These are phyloP conservation scores for Perizoma flavofasciatum DNA, from an alignment of 2,888 invertebrate genomes.

Conservation along the genomic window DNA sequence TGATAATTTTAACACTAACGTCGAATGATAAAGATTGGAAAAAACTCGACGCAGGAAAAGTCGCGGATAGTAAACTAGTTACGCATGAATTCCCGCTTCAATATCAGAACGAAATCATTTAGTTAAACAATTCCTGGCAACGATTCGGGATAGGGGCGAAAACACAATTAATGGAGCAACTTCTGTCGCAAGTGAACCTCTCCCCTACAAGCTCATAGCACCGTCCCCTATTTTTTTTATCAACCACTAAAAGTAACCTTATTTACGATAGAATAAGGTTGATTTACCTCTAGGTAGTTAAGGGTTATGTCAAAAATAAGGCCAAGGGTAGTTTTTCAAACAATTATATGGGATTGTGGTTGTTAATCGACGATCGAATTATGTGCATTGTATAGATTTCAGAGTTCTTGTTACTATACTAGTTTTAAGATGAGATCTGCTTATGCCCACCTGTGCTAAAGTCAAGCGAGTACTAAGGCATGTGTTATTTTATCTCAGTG, in stretches of 20 bases:
- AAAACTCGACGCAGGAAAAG: too few relatives aligned
- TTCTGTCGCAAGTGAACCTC: conserved; percentile 64
- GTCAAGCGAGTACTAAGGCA: too few relatives aligned
- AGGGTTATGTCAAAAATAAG: conserved; percentile 39
- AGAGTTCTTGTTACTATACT: neutral
- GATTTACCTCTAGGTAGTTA: neutral
- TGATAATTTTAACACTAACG: too few relatives aligned
- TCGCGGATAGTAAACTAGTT: too few relatives aligned
- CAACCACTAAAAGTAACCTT: conserved; percentile 11
- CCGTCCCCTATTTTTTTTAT: conserved; percentile 57
- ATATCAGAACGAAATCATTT: conserved; percentile 56
- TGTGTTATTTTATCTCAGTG: too few relatives aligned
- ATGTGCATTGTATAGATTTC: conserved; percentile 56
- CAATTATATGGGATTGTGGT: conserved; percentile 73
- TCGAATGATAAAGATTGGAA: too few relatives aligned
- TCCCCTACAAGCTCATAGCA: conserved; percentile 38
- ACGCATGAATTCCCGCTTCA: conserved; percentile 23
- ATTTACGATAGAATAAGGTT: neutral
- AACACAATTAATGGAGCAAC: conserved; percentile 75
- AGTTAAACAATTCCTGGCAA: conserved; percentile 55
- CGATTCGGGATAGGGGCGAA: conserved; percentile 66
- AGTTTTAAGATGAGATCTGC: too few relatives aligned
- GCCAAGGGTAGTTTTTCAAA: conserved; percentile 71
- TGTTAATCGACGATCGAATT: conserved; percentile 69
- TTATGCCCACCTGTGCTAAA: too few relatives aligned